Percentiles rank a stretch among this genome's conserved stretches.
These are phyloP conservation scores for Taxidea taxus DNA, from an alignment of 2,113 vertebrate genomes.

Conservation along the genomic window DNA sequence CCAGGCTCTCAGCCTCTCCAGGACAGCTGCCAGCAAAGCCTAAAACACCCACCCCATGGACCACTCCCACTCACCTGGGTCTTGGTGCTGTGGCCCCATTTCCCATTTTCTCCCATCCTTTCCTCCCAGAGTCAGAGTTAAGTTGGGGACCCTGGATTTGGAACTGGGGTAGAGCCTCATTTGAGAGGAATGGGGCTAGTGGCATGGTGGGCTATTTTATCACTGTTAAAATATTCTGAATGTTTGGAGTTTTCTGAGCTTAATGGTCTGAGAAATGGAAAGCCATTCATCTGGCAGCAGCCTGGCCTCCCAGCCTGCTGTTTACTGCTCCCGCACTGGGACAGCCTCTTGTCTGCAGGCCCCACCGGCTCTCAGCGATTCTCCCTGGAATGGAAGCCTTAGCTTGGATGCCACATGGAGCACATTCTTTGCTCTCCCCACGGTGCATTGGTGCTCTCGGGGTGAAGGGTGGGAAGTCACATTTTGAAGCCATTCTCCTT, in stretches of 20 bases:
- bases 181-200: not conserved
- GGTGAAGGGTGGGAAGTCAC: not conserved
- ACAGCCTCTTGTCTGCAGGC: rapidly evolving
- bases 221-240: not conserved
- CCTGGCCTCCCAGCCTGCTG: not conserved
- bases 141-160: not conserved
- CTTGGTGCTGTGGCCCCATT: rapidly evolving
- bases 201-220: not conserved
- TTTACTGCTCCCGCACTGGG: not conserved
- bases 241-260: conserved; percentile 39
- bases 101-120: not conserved
- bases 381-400: rapidly evolving
- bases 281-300: not conserved
- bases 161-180: not conserved
- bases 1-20: rapidly evolving
- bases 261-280: conserved; percentile 60
- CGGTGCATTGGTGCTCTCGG: rapidly evolving
- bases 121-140: not conserved
- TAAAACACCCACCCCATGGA: rapidly evolving
- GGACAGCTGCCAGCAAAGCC: not conserved
- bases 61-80: not conserved
- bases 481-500: not conserved
- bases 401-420: not conserved
- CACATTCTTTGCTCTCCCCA: not conserved
- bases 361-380: too few species aligned